phyloP scores from a whole-genome alignment of 2,113 vertebrate species.

The Macrotus californicus region DNA sequence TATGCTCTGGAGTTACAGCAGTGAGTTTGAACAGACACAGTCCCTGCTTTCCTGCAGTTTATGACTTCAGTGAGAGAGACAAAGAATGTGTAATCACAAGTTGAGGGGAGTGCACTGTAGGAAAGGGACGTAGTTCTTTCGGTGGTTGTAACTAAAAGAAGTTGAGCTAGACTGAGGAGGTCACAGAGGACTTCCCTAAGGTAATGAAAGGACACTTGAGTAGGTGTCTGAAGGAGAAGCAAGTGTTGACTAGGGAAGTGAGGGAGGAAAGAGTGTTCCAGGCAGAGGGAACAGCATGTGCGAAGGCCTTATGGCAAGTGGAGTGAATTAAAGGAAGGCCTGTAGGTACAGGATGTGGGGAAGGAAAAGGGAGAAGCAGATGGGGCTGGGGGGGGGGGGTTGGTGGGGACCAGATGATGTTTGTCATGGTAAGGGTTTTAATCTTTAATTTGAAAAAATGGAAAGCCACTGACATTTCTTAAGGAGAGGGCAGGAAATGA shows the following conservation, averaged over 20 bases:
- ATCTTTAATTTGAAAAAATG: not conserved
- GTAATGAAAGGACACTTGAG: not conserved
- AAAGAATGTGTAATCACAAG: not conserved
- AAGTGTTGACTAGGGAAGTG: not conserved
- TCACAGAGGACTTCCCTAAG: not conserved
- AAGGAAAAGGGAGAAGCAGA: not conserved
- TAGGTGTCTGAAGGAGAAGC: not conserved
- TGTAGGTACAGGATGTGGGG: not conserved
- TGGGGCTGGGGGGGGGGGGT: not conserved
- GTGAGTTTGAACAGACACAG: not conserved
- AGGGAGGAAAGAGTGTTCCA: not conserved
- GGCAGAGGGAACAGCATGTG: not conserved
- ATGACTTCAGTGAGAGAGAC: not conserved
- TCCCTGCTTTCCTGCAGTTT: not conserved
- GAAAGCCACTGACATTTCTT: not conserved
- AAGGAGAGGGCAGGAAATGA: conserved; percentile 11
- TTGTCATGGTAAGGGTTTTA: not conserved
- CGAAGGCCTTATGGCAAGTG: not conserved
- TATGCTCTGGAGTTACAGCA: not conserved
- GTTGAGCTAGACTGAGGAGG: not conserved
- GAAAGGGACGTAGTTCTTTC: not conserved
- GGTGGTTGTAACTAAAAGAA: not conserved
- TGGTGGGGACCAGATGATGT: not conserved
- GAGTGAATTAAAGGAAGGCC: not conserved
- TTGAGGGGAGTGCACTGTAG: not conserved